Conservation (phyloP, 2,113 vertebrate species). For the Tachysurus fulvidraco region DNA sequence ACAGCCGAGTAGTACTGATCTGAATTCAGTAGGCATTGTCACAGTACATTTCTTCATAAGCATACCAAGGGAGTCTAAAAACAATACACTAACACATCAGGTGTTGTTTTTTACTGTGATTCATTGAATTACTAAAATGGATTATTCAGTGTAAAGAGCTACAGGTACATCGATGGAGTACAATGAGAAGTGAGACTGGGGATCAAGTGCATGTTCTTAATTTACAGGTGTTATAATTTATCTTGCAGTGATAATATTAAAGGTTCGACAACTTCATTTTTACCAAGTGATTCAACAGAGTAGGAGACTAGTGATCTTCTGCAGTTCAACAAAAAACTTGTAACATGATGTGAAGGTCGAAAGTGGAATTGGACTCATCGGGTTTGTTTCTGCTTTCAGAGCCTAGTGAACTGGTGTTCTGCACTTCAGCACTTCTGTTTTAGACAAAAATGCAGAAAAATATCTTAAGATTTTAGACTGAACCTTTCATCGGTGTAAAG, state of each 20-base stretch:
- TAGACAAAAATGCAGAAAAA: not conserved
- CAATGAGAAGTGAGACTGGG: not conserved
- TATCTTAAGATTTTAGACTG: not conserved
- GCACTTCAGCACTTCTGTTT: not conserved
- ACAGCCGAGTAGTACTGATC: no score
- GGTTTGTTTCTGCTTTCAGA: not conserved
- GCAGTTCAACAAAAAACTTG: not conserved
- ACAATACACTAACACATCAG: not conserved
- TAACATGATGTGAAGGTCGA: not conserved
- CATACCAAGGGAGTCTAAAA: no score
- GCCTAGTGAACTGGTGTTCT: not conserved
- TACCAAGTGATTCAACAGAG: not conserved
- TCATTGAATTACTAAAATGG: not conserved
- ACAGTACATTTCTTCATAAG: no score
- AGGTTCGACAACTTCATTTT: no score
- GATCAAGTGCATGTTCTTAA: not conserved
- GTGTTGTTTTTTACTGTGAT: not conserved
- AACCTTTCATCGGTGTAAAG: not conserved
- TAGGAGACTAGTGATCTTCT: no score
- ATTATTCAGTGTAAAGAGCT: not conserved
- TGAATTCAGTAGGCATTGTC: no score
- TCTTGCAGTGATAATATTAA: not conserved
- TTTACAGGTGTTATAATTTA: no score
- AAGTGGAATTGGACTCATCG: not conserved
- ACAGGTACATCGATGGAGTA: not conserved